Evolutionary conservation across 2,113 vertebrate genomes (phyloP).

Genomic region (Cranoglanis bouderius): DNA sequence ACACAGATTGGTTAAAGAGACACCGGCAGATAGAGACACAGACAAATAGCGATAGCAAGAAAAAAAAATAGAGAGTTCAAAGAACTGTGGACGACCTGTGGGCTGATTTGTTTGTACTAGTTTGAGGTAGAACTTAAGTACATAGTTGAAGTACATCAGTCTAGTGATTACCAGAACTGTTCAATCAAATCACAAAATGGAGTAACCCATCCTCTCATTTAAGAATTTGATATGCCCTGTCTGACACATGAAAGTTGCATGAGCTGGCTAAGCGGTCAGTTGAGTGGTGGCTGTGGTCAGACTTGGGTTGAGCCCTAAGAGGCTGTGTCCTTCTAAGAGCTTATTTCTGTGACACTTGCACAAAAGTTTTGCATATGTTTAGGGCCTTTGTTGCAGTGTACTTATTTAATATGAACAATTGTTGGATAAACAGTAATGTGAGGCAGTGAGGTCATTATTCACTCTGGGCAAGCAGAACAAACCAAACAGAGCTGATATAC

Average conservation of each 20-base stretch:
- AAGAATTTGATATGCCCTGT: conserved; percentile 37
- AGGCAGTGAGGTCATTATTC: conserved; percentile 56
- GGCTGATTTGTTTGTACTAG: conserved; percentile 13
- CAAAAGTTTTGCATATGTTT: conserved; percentile 54
- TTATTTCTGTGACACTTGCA: conserved; percentile 54
- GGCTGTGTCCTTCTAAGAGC: conserved; percentile 26
- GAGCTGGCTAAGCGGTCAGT: conserved; percentile 46
- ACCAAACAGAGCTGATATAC: conserved; percentile 32
- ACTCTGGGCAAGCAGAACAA: conserved; percentile 41
- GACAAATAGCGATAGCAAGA: conserved; percentile 12
- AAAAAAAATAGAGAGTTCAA: conserved; percentile 1
- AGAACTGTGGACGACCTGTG: conserved; percentile 20
- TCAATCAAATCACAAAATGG: conserved; percentile 21
- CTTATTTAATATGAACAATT: conserved; percentile 79
- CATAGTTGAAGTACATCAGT: background rate
- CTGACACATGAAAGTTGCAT: conserved; percentile 40
- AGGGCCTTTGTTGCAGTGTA: conserved; percentile 70
- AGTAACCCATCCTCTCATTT: conserved; percentile 16
- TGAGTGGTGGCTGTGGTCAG: conserved; percentile 20
- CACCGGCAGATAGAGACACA: conserved; percentile 19
- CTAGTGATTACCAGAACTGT: background rate
- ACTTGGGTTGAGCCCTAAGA: conserved; percentile 30
- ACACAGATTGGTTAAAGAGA: conserved; percentile 56
- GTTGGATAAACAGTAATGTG: conserved; percentile 74
- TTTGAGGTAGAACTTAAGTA: background rate